A percentile compares a stretch with the other conserved stretches of the same genome.
Conservation (phyloP, 2,113 vertebrate genomes). For the Larimichthys crocea region DNA sequence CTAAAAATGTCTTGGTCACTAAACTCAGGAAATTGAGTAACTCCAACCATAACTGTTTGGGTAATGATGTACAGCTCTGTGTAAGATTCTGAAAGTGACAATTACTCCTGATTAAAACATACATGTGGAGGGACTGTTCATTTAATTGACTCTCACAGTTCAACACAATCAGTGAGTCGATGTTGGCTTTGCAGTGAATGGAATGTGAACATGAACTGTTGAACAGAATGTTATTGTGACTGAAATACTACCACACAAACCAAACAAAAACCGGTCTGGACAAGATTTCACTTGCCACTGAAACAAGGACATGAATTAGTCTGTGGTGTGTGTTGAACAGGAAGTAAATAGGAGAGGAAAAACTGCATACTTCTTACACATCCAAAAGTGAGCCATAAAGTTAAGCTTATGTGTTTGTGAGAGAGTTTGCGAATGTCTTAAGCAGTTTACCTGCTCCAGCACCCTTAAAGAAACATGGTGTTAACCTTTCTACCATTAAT, state of each 20-base stretch:
- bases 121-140: not conserved
- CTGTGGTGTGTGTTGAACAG: not conserved
- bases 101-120: not conserved
- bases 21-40: not conserved
- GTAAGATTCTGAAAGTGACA: constrained; percentile 1
- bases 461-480: not conserved
- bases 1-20: not conserved
- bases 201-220: not conserved
- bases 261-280: not conserved
- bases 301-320: not conserved
- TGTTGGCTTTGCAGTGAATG: not conserved
- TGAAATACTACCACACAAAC: not conserved
- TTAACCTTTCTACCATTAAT: too few species aligned
- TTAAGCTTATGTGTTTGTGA: not conserved
- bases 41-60: not conserved
- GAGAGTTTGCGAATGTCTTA: not conserved
- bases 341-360: not conserved
- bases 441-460: not conserved
- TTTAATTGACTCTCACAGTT: not conserved
- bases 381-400: not conserved
- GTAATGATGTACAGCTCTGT: not conserved
- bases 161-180: not conserved
- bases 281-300: not conserved
- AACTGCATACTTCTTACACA: not conserved
- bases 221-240: not conserved